Conservation (phyloP, 2,113 vertebrate species). For the Eolophus roseicapilla region DNA sequence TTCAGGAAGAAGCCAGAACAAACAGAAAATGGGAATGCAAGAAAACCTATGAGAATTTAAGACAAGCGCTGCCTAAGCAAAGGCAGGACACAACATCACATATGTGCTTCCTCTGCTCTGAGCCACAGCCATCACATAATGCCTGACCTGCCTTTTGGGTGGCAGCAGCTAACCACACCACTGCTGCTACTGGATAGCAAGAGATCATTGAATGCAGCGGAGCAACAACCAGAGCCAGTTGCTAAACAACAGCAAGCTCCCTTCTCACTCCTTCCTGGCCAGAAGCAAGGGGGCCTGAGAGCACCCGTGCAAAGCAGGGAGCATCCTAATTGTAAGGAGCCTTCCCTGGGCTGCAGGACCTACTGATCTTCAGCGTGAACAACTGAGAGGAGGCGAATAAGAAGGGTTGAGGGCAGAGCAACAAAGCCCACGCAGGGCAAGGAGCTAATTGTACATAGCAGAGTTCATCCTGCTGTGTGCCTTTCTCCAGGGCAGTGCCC, state of each 20-base stretch:
- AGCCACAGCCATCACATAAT: not conserved
- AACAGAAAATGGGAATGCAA: not conserved
- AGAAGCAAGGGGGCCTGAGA: not conserved
- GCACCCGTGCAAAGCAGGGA: not conserved
- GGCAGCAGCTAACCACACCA: fast-evolving
- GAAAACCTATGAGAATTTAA: not conserved
- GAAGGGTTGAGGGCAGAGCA: not conserved
- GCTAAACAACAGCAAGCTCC: not conserved
- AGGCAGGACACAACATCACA: fast-evolving
- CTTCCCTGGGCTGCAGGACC: not conserved
- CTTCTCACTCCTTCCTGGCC: not conserved
- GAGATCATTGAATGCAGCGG: not conserved
- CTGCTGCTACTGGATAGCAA: not conserved
- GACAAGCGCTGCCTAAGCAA: not conserved
- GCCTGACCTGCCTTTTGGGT: not conserved
- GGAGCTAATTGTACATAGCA: not conserved
- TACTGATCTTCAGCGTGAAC: not conserved
- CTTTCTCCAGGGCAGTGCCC: not conserved
- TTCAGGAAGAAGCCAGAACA: not conserved
- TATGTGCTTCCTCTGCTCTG: fast-evolving
- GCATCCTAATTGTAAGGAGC: not conserved
- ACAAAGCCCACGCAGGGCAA: not conserved
- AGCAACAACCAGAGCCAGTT: not conserved
- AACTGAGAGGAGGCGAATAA: not conserved
- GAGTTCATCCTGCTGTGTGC: not conserved